phyloP scores from a whole-genome alignment of 2,797 vertebrate species.

The Cyclopterus lumpus region DNA sequence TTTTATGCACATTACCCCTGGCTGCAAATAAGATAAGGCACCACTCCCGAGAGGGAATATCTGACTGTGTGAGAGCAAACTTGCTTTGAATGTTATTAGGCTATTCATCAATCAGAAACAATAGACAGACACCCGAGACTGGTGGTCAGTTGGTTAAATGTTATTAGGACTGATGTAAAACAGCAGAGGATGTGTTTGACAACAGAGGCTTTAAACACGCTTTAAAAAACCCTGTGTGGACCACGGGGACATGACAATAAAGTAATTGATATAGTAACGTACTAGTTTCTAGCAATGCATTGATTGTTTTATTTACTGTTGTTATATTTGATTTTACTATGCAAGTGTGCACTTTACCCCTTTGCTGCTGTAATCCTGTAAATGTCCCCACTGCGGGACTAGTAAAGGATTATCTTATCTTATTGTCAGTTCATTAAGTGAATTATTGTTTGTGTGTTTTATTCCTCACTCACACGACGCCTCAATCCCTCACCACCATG shows the following conservation, averaged over 20 bases:
- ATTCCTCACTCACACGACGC: neutral
- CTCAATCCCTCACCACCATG: neutral
- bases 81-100: conserved; percentile 70
- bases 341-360: too few species aligned
- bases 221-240: neutral
- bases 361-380: too few species aligned
- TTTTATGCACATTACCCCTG: conserved; percentile 78
- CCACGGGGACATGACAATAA: neutral
- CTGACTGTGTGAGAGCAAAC: conserved; percentile 64
- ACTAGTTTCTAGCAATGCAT: neutral
- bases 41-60: conserved; percentile 72
- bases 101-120: conserved; percentile 72
- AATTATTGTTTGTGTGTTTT: neutral
- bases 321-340: too few species aligned
- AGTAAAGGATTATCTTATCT: too few species aligned
- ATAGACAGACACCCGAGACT: conserved; percentile 46
- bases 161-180: conserved; percentile 39
- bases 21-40: conserved; percentile 78
- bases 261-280: neutral
- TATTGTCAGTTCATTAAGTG: neutral
- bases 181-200: conserved; percentile 31
- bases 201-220: neutral
- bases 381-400: too few species aligned
- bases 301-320: too few species aligned
- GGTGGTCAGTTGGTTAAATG: conserved; percentile 52